Evolutionary conservation across 1,140 invertebrate genomes (phyloP), one percentile per base, ranked within the genome.

Genomic region (Hyles euphorbiae): DNA sequence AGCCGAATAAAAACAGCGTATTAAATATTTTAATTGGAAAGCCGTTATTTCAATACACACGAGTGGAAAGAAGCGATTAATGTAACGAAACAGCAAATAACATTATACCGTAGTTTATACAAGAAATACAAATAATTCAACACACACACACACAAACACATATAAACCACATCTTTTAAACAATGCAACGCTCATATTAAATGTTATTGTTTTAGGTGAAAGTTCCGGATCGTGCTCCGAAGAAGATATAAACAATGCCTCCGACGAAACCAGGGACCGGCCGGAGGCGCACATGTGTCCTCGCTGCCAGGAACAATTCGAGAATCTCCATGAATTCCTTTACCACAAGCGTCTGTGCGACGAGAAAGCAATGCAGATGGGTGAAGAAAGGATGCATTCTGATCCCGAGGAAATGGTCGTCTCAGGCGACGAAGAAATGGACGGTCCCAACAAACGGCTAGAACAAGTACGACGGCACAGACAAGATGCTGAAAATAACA

Each of bases 401-500:
- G 91, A 92, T 68, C 91, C 90, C 32, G 91, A 93, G 69, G 91
- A 92, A 68, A 92, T 92, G 90, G 91, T 92, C 54, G 90, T 92
- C 10, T 91, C 91, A 3, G 91, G 91, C 56, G 91, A 91, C 63
- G 91, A 92, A 68, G 90, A 91, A 70, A 91, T 91, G 74, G 91
- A 91, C 61, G 90, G 91, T 58, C 88, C 88, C 36, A 90, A 90
- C 55, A 92, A 92, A 71, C 71, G 90, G 63, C 78, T 92, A 67
- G 92, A 93, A 68, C 90, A 92, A 78, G 91, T 90, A 61, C 91
- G 93, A 70, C 91, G 92, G 58, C 92, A 94, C 78, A 91, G 92
- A 64, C 93, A 95, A 79, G 94, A 95, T 74, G 94, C 93, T 5
- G 94, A 94, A 72, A 95, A 95, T 80, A 95, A 95, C 79, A 95